Conservation (phyloP, 2,113 vertebrate genomes). For the Typhlomys cinereus region DNA sequence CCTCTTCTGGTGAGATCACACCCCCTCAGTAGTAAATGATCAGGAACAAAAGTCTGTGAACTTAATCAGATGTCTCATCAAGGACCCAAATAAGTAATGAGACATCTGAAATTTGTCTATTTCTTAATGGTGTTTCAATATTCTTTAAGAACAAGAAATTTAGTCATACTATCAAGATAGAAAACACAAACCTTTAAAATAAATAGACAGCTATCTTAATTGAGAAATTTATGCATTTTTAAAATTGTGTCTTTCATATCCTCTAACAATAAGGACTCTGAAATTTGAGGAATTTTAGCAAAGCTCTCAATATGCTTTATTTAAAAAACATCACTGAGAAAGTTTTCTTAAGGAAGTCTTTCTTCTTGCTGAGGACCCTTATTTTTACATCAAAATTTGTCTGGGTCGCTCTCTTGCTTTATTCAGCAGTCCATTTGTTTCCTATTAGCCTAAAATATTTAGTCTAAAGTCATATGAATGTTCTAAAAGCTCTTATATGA, state of each 20-base stretch:
- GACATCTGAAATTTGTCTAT: no score
- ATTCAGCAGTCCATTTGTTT: constrained; percentile 17
- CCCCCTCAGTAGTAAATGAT: no score
- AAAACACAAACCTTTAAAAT: no score
- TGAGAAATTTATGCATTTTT: neutral
- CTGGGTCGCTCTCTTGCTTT: neutral
- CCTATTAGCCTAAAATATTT: neutral
- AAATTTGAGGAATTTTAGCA: constrained; percentile 5
- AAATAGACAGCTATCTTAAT: neutral
- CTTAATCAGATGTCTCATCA: no score
- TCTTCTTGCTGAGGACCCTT: neutral
- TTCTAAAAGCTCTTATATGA: neutral
- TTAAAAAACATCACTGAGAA: neutral
- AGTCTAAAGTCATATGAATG: neutral
- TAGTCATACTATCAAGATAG: no score
- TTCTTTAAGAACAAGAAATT: neutral
- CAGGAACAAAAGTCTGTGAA: no score
- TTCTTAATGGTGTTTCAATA: neutral
- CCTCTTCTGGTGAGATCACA: no score
- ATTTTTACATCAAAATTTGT: constrained; percentile 17
- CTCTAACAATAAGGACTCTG: neutral
- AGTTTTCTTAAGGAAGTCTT: neutral
- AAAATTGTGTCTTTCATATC: neutral
- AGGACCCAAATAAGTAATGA: no score
- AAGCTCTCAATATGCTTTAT: neutral